These are phyloP conservation scores for Platichthys flesus DNA, from an alignment of 2,113 vertebrate genomes.

Conservation along the genomic window DNA sequence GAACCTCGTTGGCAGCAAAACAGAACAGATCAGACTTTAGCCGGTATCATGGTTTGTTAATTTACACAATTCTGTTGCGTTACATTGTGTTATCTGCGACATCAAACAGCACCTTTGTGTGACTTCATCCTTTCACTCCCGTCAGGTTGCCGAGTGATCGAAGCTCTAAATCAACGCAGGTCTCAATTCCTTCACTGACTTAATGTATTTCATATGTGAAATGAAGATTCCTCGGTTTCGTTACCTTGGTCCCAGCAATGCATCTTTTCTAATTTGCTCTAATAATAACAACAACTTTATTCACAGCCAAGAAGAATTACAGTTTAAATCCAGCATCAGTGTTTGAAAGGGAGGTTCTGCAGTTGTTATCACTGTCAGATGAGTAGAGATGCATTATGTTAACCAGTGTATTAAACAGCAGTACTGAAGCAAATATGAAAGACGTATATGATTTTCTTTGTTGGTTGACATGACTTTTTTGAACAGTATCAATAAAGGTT, in stretches of 20 bases:
- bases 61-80: no score
- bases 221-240: neutral
- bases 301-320: neutral
- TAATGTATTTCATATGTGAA: neutral
- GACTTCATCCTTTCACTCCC: no score
- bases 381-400: slow-evolving; percentile 46
- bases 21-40: no score
- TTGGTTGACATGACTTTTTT: slow-evolving; percentile 64
- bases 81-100: no score
- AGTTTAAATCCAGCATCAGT: neutral
- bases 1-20: no score
- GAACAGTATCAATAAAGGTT: slow-evolving; percentile 83
- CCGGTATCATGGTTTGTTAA: no score
- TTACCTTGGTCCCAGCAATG: neutral
- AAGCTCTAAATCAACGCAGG: no score
- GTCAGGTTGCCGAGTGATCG: no score
- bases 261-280: neutral
- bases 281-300: neutral
- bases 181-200: no score
- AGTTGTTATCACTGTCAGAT: neutral
- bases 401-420: slow-evolving; percentile 69
- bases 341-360: slow-evolving; percentile 1
- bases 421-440: slow-evolving; percentile 76
- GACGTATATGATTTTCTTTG: slow-evolving; percentile 58
- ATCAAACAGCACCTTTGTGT: no score